Evolutionary conservation across 2,888 invertebrate species (phyloP).

Genomic region (Petrolisthes cinctipes): DNA sequence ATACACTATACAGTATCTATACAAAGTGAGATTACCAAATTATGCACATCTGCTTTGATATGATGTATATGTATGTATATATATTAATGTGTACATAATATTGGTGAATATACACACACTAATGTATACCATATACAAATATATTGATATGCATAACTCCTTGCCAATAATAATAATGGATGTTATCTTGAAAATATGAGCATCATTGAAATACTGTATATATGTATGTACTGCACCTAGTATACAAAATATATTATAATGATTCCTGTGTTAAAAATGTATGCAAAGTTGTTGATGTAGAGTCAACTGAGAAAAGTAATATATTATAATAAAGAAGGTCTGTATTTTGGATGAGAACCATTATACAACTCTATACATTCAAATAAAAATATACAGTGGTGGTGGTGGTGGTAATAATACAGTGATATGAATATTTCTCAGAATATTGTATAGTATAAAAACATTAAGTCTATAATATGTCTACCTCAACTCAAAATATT

Average conservation of each 20-base stretch:
- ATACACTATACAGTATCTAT: background rate
- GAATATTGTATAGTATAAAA: constrained; percentile 4
- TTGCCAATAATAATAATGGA: background rate
- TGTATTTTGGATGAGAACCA: background rate
- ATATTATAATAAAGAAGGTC: background rate
- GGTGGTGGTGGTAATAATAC: too few relatives aligned
- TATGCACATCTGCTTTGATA: constrained; percentile 6
- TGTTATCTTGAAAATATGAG: constrained; percentile 4
- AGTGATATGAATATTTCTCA: constrained; percentile 12
- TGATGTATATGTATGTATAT: background rate
- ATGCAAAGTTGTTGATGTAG: background rate
- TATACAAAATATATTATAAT: constrained; percentile 1
- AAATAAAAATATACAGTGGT: constrained; percentile 7
- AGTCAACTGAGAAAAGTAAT: background rate
- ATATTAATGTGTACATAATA: background rate
- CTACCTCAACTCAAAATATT: background rate
- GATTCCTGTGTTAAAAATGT: background rate
- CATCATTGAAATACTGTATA: background rate
- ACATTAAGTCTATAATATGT: background rate
- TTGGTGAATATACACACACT: background rate
- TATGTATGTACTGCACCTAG: background rate
- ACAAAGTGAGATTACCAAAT: background rate
- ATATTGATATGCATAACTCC: constrained; percentile 9
- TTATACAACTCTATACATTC: background rate
- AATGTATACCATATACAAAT: constrained; percentile 12